Conservation (phyloP, 2,888 invertebrate species). For the Serrognathus titanus region DNA sequence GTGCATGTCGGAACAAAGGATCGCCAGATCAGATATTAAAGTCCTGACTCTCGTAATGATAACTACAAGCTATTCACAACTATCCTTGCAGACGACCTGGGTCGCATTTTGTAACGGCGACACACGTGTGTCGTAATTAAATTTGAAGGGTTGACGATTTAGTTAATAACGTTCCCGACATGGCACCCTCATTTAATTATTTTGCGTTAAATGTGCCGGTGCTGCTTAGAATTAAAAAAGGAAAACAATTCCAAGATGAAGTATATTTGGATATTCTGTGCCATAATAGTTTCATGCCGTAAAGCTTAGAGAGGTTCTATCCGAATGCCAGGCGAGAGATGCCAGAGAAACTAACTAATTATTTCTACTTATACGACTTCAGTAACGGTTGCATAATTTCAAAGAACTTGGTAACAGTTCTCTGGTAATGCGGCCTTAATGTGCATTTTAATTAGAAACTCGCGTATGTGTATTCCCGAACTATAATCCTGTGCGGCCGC, state of each 20-base stretch:
- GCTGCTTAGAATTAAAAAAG: too few relatives aligned
- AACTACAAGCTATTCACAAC: neutral
- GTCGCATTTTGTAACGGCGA: neutral
- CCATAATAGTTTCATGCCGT: too few relatives aligned
- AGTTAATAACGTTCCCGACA: neutral
- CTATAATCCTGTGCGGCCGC: neutral
- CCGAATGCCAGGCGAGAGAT: too few relatives aligned
- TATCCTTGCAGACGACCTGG: neutral
- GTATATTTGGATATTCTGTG: too few relatives aligned
- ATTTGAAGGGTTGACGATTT: constrained; percentile 2
- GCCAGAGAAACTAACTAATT: neutral
- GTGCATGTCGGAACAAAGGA: constrained; percentile 33
- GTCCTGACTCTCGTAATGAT: constrained; percentile 2
- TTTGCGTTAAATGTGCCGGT: neutral
- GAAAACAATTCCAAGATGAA: too few relatives aligned
- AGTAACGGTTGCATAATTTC: neutral
- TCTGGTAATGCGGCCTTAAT: neutral
- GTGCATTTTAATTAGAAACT: too few relatives aligned
- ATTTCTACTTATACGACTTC: neutral
- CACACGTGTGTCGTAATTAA: constrained; percentile 1
- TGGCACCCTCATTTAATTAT: neutral
- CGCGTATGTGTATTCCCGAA: too few relatives aligned
- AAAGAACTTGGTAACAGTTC: neutral
- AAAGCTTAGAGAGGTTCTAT: too few relatives aligned
- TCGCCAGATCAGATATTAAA: constrained; percentile 30